Base-by-base conservation (phyloP, 2,113 vertebrate species). In the Bambusicola thoracicus region DNA sequence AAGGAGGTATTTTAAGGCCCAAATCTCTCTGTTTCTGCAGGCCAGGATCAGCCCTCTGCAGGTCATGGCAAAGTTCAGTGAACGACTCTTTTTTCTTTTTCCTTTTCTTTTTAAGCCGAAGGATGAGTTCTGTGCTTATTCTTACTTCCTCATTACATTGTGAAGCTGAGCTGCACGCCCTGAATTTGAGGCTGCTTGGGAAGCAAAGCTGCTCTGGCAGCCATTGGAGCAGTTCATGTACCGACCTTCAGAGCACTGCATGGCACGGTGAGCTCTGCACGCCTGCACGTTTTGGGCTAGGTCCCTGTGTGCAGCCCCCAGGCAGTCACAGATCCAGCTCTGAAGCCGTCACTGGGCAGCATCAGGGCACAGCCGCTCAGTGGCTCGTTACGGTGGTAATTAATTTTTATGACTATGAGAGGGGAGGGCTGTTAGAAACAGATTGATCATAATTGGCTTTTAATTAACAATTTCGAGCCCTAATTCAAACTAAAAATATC, bases 271-370 rank as follows among this genome's bases (percentile, higher is more conserved):
- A 56, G 13, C 56, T 44, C 24, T 1, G 0, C 32, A 56, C 7
- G 3, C 3, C 6, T n/a, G 19, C 13, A 6, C 19, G 8, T 0
- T n/a, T 14, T 32, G 32, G 29, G 38, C 40, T 66, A 67, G 17
- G 4, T 65, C 29, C 1, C 2, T 5, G 13, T 40, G 29, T 0
- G 0, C 0, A 48, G 46, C 6, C 36, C 40, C 10, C 0, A 0
- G 44, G 29, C 62, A 87, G 75, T 1, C 0, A 36, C 80, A 82
- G 43, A 34, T 6, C 19, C 2, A 1, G 40, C 63, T 73, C 63
- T 25, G 55, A 74, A 46, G 44, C 55, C 78, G 62, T 22, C 29
- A 10, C 46, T 20, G 29, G 38, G 56, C 61, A 49, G 24, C 29
- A 81, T 40, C 68, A 58, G 65, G 22, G 80, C 32, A 34, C 8